These are phyloP conservation scores for Nyctalus aviator DNA, from an alignment of 2,797 vertebrate genomes.

Conservation along the genomic window DNA sequence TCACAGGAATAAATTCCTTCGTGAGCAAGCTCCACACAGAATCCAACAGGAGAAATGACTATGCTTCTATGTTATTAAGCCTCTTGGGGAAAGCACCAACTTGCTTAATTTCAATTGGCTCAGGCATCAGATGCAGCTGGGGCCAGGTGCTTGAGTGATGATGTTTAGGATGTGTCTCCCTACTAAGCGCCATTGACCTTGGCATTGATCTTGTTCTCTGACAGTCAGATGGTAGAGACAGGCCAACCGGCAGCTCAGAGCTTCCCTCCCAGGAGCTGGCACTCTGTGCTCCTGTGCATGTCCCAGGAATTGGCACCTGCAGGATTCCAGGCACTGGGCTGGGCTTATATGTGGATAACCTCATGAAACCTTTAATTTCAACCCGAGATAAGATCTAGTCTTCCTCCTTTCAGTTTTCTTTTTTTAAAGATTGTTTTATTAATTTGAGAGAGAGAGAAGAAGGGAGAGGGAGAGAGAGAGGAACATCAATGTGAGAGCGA, in stretches of 20 bases:
- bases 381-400: background rate
- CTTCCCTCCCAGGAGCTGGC: background rate
- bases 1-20: background rate
- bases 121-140: background rate
- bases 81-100: background rate
- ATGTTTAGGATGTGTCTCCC: background rate
- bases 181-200: accelerated
- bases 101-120: background rate
- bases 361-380: background rate
- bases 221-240: background rate
- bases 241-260: background rate
- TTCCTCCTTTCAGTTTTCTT: background rate
- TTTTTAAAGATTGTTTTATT: too few species aligned
- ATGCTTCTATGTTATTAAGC: background rate
- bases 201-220: accelerated
- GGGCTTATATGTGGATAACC: background rate
- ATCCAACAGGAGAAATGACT: background rate
- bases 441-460: too few species aligned
- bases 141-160: background rate
- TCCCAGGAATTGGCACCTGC: background rate
- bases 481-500: too few species aligned
- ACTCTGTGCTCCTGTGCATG: accelerated
- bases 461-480: too few species aligned
- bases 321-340: accelerated
- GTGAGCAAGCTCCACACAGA: background rate